These are phyloP conservation scores for Euplagia quadripunctaria DNA, from an alignment of 2,888 invertebrate genomes.

Conservation along the genomic window DNA sequence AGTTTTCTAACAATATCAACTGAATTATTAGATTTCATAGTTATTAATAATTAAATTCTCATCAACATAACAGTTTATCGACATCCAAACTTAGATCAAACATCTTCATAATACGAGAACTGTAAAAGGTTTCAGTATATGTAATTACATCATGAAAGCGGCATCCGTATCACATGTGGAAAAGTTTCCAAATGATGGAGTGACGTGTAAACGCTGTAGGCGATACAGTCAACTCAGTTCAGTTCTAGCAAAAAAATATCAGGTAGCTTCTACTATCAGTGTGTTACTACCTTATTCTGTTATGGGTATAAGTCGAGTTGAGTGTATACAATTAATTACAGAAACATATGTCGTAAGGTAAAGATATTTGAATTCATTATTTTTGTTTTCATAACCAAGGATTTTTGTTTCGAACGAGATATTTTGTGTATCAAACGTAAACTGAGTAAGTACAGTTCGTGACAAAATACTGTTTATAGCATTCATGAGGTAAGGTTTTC, in stretches of 20 bases:
- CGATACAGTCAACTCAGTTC: too few species aligned
- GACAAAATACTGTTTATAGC: not conserved
- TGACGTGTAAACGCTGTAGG: not conserved
- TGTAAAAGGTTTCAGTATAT: too few species aligned
- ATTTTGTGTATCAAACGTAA: not conserved
- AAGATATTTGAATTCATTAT: constrained; percentile 15
- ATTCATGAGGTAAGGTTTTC: not conserved
- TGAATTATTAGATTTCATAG: too few species aligned
- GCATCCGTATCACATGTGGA: too few species aligned
- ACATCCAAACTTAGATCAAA: too few species aligned
- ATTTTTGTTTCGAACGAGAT: constrained; percentile 1
- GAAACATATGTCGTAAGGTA: constrained; percentile 23
- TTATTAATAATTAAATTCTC: too few species aligned
- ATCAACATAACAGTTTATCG: too few species aligned
- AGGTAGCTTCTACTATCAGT: not conserved
- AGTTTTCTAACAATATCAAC: too few species aligned
- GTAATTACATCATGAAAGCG: too few species aligned
- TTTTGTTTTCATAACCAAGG: constrained; percentile 5
- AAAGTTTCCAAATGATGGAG: not conserved
- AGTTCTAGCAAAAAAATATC: not conserved
- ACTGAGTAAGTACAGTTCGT: not conserved
- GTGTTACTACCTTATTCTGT: not conserved
- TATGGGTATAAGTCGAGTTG: constrained; percentile 15
- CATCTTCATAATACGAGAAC: too few species aligned
- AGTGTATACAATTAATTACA: constrained; percentile 52